Evolutionary conservation across 2,888 invertebrate genomes (phyloP), one percentile per base, ranked within the genome.

Genomic region (Aproaerema taeniolella): DNA sequence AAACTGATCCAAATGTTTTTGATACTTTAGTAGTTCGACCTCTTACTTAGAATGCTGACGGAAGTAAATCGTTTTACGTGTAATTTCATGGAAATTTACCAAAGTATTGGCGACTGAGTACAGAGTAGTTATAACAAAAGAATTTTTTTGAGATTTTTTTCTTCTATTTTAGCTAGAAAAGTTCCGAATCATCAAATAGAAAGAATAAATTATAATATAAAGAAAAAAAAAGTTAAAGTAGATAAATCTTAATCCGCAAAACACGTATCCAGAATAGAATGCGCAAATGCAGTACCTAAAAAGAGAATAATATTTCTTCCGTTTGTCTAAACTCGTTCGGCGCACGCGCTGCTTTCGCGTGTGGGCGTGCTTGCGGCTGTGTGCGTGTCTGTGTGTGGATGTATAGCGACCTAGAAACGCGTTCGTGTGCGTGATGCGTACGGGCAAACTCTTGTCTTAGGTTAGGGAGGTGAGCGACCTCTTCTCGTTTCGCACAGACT

Each of bases 381-480:
- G 65, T 67, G 68, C 55, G 61, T 53, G 53, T 44, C 39, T 59
- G 53, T 56, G 43, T 50, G 45, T 55, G 57, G 50, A 55, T 49
- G 42, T 53, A 53, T 58, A 53, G 59, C 59, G 63, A 70, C 70
- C 69, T 68, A 70, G 64, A 66, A 61, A 61, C 52, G 56, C 46
- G 52, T 45, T 42, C 58, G 73, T 68, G 67, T 64, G 77, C 57
- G 73, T 65, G 68, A 55, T 75, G 75, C 76, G 75, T 76, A 74
- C 70, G 70, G 60, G 66, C 58, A 55, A 49, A 73, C 79, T 80
- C 83, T 83, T 83, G 85, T 83, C 85, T 86, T 85, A 86, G 85
- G 85, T 86, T 86, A 86, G 83, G 85, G 80, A 83, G 85, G 85
- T 83, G 82, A 82, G 72, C 77, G 85, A 85, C 83, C 85, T 76